These are phyloP conservation scores for Tetanocera ferruginea DNA, from an alignment of 2,888 invertebrate species.

Conservation along the genomic window DNA sequence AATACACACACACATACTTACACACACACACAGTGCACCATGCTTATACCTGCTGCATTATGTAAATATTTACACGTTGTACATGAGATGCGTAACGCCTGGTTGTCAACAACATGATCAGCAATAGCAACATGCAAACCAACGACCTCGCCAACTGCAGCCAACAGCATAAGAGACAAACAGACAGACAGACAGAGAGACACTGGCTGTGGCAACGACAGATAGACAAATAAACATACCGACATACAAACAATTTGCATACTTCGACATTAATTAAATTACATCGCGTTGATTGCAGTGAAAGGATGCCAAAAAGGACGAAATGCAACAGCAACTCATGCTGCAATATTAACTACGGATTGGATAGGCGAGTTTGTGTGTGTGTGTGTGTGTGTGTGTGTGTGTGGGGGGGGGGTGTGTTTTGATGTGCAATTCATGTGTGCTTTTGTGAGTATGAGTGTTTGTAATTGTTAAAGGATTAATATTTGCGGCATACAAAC, in stretches of 20 bases:
- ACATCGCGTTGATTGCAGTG: conserved; percentile 25
- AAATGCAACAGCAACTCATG: neutral
- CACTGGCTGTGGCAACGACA: neutral
- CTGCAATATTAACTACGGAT: neutral
- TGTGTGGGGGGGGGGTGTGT: neutral
- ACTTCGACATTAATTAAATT: conserved; percentile 31
- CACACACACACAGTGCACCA: neutral
- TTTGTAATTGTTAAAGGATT: conserved; percentile 25
- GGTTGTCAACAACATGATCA: conserved; percentile 26
- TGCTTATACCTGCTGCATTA: conserved; percentile 21
- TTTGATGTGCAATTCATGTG: neutral
- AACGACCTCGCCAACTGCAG: conserved; percentile 20
- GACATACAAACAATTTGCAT: neutral
- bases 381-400: conserved; percentile 6
- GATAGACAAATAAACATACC: neutral
- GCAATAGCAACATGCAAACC: neutral
- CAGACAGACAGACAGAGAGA: neutral
- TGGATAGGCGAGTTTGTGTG: conserved; percentile 21
- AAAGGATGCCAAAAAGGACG: conserved; percentile 26
- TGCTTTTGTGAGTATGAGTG: conserved; percentile 5
- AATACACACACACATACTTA: neutral
- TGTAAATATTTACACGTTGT: conserved; percentile 22
- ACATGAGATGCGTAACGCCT: conserved; percentile 19
- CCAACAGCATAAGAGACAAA: neutral
- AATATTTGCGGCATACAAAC: conserved; percentile 28